Evolutionary conservation across 2,888 invertebrate species (phyloP), one percentile per base, ranked within the genome.

Genomic region (Crocallis elinguaria): DNA sequence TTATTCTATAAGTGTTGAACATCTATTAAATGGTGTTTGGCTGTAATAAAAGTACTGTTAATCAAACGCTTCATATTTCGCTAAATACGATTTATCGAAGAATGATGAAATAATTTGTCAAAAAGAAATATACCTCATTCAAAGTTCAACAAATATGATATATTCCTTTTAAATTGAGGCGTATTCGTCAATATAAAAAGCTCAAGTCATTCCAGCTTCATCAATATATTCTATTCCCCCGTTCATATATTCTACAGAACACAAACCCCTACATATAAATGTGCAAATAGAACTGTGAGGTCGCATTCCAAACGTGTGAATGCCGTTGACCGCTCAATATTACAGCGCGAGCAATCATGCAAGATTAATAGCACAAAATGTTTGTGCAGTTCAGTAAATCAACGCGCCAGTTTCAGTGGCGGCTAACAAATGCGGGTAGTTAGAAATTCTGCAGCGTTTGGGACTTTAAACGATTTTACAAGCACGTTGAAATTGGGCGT

Each of bases 371-470:
- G 38, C 49, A 29, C 45, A 51, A 42, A 48, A 48, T 48, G 46
- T 52, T 51, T 32, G 33, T 44, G 49, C 52, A 49, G 30, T 39
- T 35, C 49, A n/a, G 54, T 60, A 51, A 57, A 57, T 57, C 51
- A 57, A 33, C 37, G 41, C 43, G 49, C 46, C 36, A 36, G 42
- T 50, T 38, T 19, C 36, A 13, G 14, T 54, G 41, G 17, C 36
- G 23, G 43, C 23, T 45, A 37, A 43, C 42, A 53, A 53, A 53
- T 53, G 48, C 43, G 23, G 32, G 19, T 33, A 21, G 32, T 27
- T 36, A 9, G 7, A 25, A 35, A 27, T 37, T 27, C 13, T 29
- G 36, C 35, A 16, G 35, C 6, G 11, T 16, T 36, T 44, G 21
- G n/a, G 30, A 30, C 23, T 43, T 16, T 11, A 42, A 16, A 9